Evolutionary conservation across 92 coral and sea anemone species (phyloP).

Genomic region (Isaurus tuberculatus): DNA sequence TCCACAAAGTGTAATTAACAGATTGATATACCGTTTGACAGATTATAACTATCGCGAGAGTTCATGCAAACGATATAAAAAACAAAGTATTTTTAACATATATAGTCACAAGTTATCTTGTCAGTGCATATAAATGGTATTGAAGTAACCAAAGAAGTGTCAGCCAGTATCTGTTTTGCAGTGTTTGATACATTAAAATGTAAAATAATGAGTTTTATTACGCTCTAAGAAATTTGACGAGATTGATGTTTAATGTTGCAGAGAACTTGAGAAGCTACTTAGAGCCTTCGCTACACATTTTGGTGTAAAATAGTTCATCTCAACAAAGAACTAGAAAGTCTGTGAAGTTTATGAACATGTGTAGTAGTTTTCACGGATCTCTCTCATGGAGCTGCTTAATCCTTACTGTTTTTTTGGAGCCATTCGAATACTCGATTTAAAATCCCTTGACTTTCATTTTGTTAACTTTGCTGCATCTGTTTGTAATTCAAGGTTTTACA

Average conservation of each 20-base stretch:
- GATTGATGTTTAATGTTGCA: too few species aligned
- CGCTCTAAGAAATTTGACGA: too few species aligned
- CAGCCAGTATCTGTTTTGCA: too few species aligned
- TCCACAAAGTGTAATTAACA: constrained; percentile 6
- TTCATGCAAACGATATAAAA: constrained; percentile 17
- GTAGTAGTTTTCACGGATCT: too few species aligned
- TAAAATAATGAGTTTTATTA: too few species aligned
- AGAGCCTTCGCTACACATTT: too few species aligned
- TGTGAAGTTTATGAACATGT: too few species aligned
- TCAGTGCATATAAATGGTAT: constrained; percentile 6
- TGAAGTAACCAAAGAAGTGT: background rate
- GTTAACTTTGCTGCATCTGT: constrained; percentile 23
- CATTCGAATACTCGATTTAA: constrained; percentile 57
- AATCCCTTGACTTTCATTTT: constrained; percentile 33
- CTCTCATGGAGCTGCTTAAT: too few species aligned
- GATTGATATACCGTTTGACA: constrained; percentile 26
- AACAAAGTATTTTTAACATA: constrained; percentile 6
- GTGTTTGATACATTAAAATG: too few species aligned
- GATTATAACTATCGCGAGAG: background rate
- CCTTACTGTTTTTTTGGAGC: constrained; percentile 20
- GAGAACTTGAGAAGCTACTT: too few species aligned
- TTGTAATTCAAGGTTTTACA: background rate
- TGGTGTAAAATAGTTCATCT: too few species aligned
- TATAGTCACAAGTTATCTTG: constrained; percentile 35
- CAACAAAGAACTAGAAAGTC: too few species aligned